Conservation (phyloP, 2,888 invertebrate genomes). For the Opisthograptis luteolata region DNA sequence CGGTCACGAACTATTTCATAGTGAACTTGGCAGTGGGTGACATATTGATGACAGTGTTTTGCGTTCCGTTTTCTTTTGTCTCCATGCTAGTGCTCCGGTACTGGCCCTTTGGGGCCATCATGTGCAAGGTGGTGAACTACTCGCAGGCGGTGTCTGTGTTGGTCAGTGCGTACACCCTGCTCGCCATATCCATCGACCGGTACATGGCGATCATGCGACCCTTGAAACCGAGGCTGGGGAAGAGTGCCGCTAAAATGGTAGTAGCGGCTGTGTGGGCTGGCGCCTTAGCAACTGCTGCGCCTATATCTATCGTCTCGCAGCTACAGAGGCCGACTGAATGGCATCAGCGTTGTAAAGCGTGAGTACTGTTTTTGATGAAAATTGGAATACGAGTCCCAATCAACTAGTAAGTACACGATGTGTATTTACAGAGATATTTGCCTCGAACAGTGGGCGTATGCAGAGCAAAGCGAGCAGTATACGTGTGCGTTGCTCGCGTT, state of each 20-base stretch:
- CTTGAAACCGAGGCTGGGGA: conserved; percentile 91
- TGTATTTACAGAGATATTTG: conserved; percentile 86
- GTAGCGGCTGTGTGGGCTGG: conserved; percentile 90
- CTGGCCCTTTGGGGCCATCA: conserved; percentile 93
- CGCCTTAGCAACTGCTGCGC: conserved; percentile 91
- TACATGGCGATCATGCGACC: conserved; percentile 97
- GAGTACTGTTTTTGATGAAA: conserved; percentile 57
- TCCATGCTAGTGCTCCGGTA: conserved; percentile 91
- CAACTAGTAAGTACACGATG: conserved; percentile 13
- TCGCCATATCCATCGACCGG: conserved; percentile 95
- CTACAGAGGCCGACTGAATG: conserved; percentile 85
- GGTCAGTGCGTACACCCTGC: conserved; percentile 94
- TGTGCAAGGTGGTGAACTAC: conserved; percentile 94
- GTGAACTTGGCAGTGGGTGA: conserved; percentile 95
- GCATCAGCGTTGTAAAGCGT: conserved; percentile 87
- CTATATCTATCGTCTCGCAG: conserved; percentile 90
- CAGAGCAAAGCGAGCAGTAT: conserved; percentile 88
- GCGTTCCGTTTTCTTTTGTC: conserved; percentile 95
- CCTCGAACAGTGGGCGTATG: conserved; percentile 88
- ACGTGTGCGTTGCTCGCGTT: conserved; percentile 90
- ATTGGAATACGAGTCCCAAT: neutral
- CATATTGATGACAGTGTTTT: conserved; percentile 94
- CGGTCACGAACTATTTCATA: conserved; percentile 96
- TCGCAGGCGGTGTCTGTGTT: conserved; percentile 92
- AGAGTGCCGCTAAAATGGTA: conserved; percentile 86